phyloP scores from a whole-genome alignment of 2,888 invertebrate species.

The Marronus borbonicus region DNA sequence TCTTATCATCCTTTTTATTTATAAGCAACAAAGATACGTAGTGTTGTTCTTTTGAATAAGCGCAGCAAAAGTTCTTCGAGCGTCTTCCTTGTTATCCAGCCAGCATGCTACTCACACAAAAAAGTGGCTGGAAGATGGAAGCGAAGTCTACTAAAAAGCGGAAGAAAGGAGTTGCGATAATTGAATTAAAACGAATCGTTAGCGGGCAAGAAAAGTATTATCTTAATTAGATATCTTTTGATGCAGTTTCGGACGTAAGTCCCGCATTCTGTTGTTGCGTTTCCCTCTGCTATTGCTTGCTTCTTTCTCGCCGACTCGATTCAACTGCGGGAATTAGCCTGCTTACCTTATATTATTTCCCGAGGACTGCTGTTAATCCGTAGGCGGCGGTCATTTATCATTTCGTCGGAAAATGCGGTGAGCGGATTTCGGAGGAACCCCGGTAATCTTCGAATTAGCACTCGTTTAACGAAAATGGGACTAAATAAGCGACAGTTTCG shows the following conservation, averaged over 20 bases:
- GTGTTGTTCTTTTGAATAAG: background rate
- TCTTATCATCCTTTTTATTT: background rate
- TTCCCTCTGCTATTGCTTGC: background rate
- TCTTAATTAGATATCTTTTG: constrained; percentile 60
- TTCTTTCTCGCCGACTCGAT: constrained; percentile 8
- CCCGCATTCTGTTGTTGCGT: background rate
- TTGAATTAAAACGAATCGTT: constrained; percentile 57
- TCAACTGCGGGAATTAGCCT: constrained; percentile 27
- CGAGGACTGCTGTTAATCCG: constrained; percentile 35
- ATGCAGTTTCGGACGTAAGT: constrained; percentile 52
- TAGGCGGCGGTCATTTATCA: constrained; percentile 37
- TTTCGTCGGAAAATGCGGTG: constrained; percentile 43
- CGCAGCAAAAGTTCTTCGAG: background rate
- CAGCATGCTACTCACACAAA: background rate
- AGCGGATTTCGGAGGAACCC: constrained; percentile 32
- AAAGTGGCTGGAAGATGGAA: constrained; percentile 7
- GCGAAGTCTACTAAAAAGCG: background rate
- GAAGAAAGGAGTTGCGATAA: constrained; percentile 48
- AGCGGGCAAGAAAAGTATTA: constrained; percentile 58
- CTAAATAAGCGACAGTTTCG: constrained; percentile 43
- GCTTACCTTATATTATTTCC: constrained; percentile 41
- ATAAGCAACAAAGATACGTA: background rate
- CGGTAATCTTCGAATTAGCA: constrained; percentile 45
- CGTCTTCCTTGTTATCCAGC: background rate
- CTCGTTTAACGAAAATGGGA: constrained; percentile 45